Percentiles rank a stretch among this genome's conserved stretches.
Conservation (phyloP, 2,113 vertebrate genomes). For the Calidris pugnax region DNA sequence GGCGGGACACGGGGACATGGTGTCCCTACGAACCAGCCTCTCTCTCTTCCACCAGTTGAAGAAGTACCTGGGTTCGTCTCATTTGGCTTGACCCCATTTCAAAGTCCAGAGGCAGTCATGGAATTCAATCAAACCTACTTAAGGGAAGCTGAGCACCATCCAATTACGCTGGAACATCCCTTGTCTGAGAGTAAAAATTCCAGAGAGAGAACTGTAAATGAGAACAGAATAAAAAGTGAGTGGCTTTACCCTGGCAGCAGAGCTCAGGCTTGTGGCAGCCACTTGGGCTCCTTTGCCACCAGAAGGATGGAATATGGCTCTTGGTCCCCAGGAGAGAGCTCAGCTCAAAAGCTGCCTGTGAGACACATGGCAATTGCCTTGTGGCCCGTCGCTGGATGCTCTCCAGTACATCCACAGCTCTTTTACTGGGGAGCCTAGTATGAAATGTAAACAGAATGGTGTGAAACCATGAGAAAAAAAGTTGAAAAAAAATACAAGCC, state of each 20-base stretch:
- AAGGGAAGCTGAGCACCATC: neutral
- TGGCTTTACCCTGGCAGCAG: neutral
- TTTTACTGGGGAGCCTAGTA: neutral
- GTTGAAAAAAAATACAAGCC: neutral
- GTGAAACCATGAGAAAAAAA: no score
- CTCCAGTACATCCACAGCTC: accelerated
- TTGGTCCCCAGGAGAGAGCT: neutral
- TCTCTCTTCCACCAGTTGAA: neutral
- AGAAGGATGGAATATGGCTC: neutral
- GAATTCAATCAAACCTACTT: neutral
- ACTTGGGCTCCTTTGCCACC: accelerated
- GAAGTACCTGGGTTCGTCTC: neutral
- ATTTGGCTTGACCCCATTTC: neutral
- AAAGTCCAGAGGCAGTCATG: neutral
- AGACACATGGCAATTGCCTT: neutral
- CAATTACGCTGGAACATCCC: neutral
- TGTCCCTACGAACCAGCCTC: neutral
- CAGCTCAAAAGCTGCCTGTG: accelerated
- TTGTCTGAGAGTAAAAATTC: neutral
- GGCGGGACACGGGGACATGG: accelerated
- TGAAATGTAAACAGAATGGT: neutral
- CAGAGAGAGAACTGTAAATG: neutral
- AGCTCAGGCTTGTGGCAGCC: no score
- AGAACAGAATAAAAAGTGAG: neutral
- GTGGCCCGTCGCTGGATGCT: accelerated